Evolutionary conservation across 2,113 vertebrate genomes (phyloP).

Genomic region (Tiliqua scincoides): DNA sequence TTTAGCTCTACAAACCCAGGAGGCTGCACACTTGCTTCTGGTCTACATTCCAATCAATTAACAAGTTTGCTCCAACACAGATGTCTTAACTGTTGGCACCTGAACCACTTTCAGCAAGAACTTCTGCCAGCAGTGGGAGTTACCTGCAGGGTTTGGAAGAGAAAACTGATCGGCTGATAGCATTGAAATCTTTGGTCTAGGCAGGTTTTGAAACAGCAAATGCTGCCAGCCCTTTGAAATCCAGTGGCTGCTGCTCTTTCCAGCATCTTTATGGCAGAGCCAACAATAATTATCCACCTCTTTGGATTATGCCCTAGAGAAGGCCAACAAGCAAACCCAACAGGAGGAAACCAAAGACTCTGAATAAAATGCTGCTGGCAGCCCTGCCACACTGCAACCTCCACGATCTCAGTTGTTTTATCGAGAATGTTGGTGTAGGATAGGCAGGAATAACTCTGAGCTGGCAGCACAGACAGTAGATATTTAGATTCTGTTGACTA

Average conservation of each 20-base stretch:
- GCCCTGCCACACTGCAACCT: constrained; percentile 58
- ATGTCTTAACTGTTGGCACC: constrained; percentile 43
- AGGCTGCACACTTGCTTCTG: constrained; percentile 15
- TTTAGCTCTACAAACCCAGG: too few relatives aligned
- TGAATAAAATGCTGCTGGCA: constrained; percentile 44
- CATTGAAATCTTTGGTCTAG: constrained; percentile 56
- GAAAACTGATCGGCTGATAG: constrained; percentile 64
- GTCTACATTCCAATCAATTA: constrained; percentile 57
- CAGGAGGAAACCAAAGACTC: constrained; percentile 56
- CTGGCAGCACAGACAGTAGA: constrained; percentile 54
- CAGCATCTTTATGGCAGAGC: constrained; percentile 47
- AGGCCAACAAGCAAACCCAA: constrained; percentile 52
- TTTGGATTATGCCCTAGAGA: constrained; percentile 58
- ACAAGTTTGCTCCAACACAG: constrained; percentile 59
- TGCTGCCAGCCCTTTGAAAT: constrained; percentile 63
- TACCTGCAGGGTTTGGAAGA: constrained; percentile 64
- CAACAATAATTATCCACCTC: constrained; percentile 58
- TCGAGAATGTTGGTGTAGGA: constrained; percentile 39
- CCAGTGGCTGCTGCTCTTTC: constrained; percentile 40
- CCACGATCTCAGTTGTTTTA: constrained; percentile 57
- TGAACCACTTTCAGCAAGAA: constrained; percentile 41
- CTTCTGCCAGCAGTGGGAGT: constrained; percentile 59
- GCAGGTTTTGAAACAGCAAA: constrained; percentile 16
- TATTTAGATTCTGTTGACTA: constrained; percentile 65
- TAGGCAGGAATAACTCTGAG: constrained; percentile 58